A percentile compares a stretch with the other conserved stretches of the same genome.
These are phyloP conservation scores for Tragulus kanchil DNA, from an alignment of 2,113 vertebrate genomes.

Conservation along the genomic window DNA sequence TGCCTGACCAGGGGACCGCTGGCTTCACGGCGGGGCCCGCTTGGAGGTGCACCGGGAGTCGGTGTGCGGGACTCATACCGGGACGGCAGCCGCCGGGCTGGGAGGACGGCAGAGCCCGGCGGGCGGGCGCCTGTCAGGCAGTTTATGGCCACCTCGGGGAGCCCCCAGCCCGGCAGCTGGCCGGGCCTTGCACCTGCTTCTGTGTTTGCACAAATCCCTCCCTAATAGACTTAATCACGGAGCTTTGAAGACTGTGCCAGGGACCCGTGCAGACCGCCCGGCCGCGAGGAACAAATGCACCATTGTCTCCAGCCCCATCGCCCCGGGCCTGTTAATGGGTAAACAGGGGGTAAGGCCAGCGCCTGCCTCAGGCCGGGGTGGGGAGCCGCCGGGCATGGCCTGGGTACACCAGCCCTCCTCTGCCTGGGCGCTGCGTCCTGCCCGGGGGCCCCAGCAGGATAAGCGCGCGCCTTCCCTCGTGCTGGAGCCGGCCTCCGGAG, in stretches of 20 bases:
- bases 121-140: background rate
- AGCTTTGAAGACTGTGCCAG: slow-evolving; percentile 93
- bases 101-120: rapidly evolving
- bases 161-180: slow-evolving; percentile 84
- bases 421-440: background rate
- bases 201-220: slow-evolving; percentile 95
- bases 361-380: background rate
- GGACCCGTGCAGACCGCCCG: slow-evolving; percentile 85
- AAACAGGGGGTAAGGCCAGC: slow-evolving; percentile 77
- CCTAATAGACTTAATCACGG: slow-evolving; percentile 92
- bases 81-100: rapidly evolving
- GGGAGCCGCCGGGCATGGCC: background rate
- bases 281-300: slow-evolving; percentile 86
- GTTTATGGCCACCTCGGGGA: background rate
- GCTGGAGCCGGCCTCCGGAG: background rate
- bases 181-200: slow-evolving; percentile 91
- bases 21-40: background rate
- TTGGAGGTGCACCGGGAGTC: rapidly evolving
- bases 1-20: rapidly evolving
- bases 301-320: slow-evolving; percentile 83
- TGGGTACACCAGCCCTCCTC: background rate
- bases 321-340: slow-evolving; percentile 89
- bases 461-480: rapidly evolving
- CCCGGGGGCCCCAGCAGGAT: background rate
- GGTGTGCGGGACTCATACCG: rapidly evolving